Evolutionary conservation across 2,113 vertebrate genomes (phyloP).

Genomic region (Etheostoma cragini): DNA sequence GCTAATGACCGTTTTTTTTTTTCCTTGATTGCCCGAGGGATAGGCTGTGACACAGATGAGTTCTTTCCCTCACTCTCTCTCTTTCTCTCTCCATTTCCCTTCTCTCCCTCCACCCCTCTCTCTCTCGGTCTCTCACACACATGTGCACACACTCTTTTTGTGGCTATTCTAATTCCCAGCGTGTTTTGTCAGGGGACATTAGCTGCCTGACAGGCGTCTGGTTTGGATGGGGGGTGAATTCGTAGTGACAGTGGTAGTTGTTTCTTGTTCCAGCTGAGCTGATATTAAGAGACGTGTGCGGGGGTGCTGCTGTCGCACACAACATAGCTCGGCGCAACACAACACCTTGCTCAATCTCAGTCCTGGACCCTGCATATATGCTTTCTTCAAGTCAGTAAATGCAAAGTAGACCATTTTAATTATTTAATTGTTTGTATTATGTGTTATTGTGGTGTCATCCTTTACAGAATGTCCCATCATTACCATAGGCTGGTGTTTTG

Average conservation of each 20-base stretch:
- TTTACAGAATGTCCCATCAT: constrained; percentile 12
- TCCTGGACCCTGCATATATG: constrained; percentile 15
- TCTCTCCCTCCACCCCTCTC: constrained; percentile 19
- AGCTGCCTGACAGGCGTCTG: constrained; percentile 81
- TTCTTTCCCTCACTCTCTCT: constrained; percentile 70
- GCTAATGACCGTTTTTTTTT: constrained; percentile 82
- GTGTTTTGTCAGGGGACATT: constrained; percentile 88
- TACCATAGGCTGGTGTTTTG: constrained; percentile 5
- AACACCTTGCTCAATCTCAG: constrained; percentile 42
- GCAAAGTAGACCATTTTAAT: constrained; percentile 6
- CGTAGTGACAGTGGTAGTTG: constrained; percentile 76
- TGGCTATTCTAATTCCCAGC: constrained; percentile 82
- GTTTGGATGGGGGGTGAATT: constrained; percentile 52
- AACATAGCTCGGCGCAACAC: constrained; percentile 14
- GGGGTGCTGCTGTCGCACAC: constrained; percentile 54
- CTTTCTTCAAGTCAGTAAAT: constrained; percentile 25
- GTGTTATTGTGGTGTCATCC: constrained; percentile 16
- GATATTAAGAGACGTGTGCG: constrained; percentile 55
- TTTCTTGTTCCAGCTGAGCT: constrained; percentile 68
- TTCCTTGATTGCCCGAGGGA: constrained; percentile 77
- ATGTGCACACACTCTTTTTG: constrained; percentile 52
- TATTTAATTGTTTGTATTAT: constrained; percentile 17
- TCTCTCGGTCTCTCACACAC: constrained; percentile 4
- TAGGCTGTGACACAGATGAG: constrained; percentile 75
- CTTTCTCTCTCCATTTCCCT: constrained; percentile 11